Conservation (phyloP, 2,888 invertebrate genomes). For the Quadroppia sp. region DNA sequence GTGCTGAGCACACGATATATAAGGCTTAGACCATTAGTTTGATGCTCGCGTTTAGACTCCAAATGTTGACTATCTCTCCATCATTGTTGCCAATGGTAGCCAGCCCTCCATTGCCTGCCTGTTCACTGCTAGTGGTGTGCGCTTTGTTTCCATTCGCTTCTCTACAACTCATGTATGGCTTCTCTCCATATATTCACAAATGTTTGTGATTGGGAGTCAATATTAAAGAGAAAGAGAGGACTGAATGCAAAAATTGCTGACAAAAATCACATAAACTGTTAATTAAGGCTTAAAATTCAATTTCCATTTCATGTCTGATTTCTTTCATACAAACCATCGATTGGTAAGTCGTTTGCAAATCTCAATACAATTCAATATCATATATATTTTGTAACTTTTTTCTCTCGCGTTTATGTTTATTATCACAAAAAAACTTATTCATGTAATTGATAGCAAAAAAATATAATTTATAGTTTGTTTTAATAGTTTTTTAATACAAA, state of each 20-base stretch:
- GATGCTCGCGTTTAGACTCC: background rate
- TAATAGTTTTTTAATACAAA: too few relatives aligned
- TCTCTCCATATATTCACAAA: background rate
- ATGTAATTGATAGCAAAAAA: too few relatives aligned
- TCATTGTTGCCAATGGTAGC: constrained; percentile 26
- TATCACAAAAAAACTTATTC: too few relatives aligned
- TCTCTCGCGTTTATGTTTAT: too few relatives aligned
- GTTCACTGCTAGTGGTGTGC: background rate
- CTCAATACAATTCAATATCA: too few relatives aligned
- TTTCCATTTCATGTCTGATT: background rate
- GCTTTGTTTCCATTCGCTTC: constrained; percentile 15
- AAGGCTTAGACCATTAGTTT: background rate
- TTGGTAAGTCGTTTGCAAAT: background rate
- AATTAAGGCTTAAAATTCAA: constrained; percentile 3
- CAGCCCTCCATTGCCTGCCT: background rate
- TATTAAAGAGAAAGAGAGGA: background rate
- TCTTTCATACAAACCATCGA: background rate
- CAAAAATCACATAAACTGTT: background rate
- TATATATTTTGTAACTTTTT: background rate
- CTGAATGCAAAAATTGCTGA: background rate
- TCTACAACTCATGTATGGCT: background rate
- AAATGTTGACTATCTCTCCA: constrained; percentile 18
- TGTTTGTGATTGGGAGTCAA: background rate
- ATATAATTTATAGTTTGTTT: too few relatives aligned
- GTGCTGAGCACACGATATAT: background rate